Base-by-base conservation (phyloP, 1,140 invertebrate genomes). In the Heterodera carotae region DNA sequence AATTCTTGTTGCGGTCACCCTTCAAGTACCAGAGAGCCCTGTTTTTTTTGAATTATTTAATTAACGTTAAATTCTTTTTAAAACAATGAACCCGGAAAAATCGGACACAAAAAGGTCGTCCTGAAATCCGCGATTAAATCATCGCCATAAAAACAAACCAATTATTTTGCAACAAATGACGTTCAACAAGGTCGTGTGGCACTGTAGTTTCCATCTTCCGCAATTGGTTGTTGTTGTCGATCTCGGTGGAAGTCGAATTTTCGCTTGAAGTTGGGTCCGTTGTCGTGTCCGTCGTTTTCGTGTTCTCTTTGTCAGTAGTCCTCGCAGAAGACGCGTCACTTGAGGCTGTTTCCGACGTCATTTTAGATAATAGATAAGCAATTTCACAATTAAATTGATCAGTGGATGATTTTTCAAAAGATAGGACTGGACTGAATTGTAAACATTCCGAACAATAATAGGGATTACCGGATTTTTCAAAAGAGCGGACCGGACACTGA, bases 1-100 rank as follows among this genome's bases (percentile, higher is more conserved):
- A 99, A 67, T 91, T 88, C 88, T 94, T 94, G 76, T 90, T 91
- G 83, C 93, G 92, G 89, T 97, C 94, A 85, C 93, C 93, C 88
- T 98, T 96, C 87, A 93, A 97, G 89, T 96, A 99, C 96, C 96
- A 99, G 56, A 99, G 90, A 2, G 95, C 96, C 97, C 62, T 66
- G 33, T 43, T 12, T 8, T n/a, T n/a, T n/a, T 7, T 15, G n/a
- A 25, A 15, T n/a, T n/a, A n/a, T n/a, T n/a, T n/a, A n/a, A n/a
- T n/a, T n/a, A n/a, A n/a, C n/a, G n/a, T n/a, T n/a, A n/a, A n/a
- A n/a, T n/a, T n/a, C n/a, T n/a, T n/a, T n/a, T n/a, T n/a, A n/a
- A n/a, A n/a, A n/a, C n/a, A n/a, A n/a, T n/a, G n/a, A n/a, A n/a
- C n/a, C n/a, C n/a, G n/a, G n/a, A n/a, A n/a, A n/a, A n/a, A n/a